A percentile compares a stretch with the other conserved stretches of the same genome.
Conservation (phyloP, 2,797 vertebrate genomes). For the Lithobates sylvaticus region DNA sequence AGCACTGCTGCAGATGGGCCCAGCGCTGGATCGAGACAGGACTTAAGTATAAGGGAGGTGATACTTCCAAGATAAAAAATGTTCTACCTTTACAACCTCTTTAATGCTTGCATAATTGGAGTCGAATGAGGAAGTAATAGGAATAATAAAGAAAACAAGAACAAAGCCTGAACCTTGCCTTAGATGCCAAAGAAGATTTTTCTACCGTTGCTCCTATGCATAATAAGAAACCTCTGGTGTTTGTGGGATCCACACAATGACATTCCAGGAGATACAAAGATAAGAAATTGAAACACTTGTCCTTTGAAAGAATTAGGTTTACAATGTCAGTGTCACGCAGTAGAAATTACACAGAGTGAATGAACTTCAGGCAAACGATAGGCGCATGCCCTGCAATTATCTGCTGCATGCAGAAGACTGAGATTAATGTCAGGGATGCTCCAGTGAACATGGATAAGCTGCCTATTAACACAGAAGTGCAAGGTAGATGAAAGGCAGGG, state of each 20-base stretch:
- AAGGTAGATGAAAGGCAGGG: constrained; percentile 1
- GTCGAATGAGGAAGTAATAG: background rate
- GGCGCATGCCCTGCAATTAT: constrained; percentile 42
- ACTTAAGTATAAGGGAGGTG: too few species aligned
- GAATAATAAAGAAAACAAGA: background rate
- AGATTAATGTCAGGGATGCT: constrained; percentile 45
- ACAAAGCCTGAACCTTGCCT: background rate
- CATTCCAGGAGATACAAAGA: background rate
- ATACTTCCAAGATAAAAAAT: too few species aligned
- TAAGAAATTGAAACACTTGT: background rate
- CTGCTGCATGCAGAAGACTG: constrained; percentile 6
- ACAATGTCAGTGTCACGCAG: constrained; percentile 1
- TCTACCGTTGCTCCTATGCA: background rate
- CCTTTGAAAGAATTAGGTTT: constrained; percentile 1
- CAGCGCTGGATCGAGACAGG: too few species aligned
- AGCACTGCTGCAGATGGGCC: too few species aligned
- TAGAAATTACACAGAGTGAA: background rate
- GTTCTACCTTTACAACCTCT: too few species aligned
- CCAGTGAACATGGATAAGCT: constrained; percentile 46
- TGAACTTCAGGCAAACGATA: constrained; percentile 7
- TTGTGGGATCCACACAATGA: background rate
- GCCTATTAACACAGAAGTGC: constrained; percentile 20
- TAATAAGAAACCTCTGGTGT: background rate
- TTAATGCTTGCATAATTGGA: background rate
- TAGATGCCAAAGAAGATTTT: background rate